Percentiles rank a stretch among this genome's conserved stretches.
phyloP scores from a whole-genome alignment of 2,113 vertebrate genomes.

The Myotis yumanensis region DNA sequence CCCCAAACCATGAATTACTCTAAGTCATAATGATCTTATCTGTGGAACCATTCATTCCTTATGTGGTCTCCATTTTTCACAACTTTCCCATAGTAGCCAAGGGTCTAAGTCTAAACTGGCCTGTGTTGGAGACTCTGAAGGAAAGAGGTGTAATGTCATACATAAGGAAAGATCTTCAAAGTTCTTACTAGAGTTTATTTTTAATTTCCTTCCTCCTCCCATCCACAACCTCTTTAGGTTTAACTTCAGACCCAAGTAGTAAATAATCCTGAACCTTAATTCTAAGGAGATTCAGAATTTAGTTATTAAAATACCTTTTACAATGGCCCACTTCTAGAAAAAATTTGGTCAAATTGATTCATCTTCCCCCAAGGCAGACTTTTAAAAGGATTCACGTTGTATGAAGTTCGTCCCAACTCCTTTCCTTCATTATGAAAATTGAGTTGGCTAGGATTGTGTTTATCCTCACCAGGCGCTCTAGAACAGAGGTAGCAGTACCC shows the following conservation, averaged over 20 bases:
- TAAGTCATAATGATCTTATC: background rate
- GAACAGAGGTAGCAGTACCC: conserved; percentile 44
- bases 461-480: conserved; percentile 46
- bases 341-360: conserved; percentile 58
- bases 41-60: background rate
- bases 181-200: conserved; percentile 2
- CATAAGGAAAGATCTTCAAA: background rate
- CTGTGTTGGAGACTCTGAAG: background rate
- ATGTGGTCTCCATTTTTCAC: background rate
- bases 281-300: conserved; percentile 60
- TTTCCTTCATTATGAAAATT: conserved; percentile 53
- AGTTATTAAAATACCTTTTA: conserved; percentile 63
- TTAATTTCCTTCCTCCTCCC: conserved; percentile 15
- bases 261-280: conserved; percentile 46
- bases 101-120: background rate
- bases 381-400: conserved; percentile 42
- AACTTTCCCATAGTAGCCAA: background rate
- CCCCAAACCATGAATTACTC: background rate
- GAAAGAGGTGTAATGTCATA: background rate
- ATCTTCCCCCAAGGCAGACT: conserved; percentile 57
- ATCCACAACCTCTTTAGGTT: background rate
- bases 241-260: conserved; percentile 1
- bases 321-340: conserved; percentile 61
- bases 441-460: conserved; percentile 49
- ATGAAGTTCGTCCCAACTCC: conserved; percentile 44